Evolutionary conservation across 2,888 invertebrate genomes (phyloP), one percentile per base, ranked within the genome.

Genomic region (Andricus curvator): DNA sequence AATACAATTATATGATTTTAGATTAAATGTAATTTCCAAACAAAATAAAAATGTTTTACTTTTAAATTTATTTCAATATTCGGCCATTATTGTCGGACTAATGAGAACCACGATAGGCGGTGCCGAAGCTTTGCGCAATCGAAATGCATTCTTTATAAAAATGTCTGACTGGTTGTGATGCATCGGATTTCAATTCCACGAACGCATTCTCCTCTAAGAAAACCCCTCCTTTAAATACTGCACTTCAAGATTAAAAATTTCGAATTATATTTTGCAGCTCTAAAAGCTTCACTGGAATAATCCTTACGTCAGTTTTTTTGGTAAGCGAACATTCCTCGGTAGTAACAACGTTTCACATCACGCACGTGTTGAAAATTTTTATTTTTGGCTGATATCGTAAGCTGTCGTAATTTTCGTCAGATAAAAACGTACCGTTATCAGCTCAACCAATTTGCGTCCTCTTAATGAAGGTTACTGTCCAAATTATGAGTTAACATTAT

Each of bases 321-420:
- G 68, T 29, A 62, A 51, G 65, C 78, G 80, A 84, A 83, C 86
- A 86, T 84, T 86, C 81, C 80, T 22, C 67, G 65, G 81, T 84
- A 83, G 80, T 77, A 70, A 78, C 81, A 87, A 80, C 78, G 81
- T 62, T 48, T 65, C 79, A 85, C 25, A 25, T 82, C 82, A 85
- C 77, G 62, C 66, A 20, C 29, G 60, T 62, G 51, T 25, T 25
- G 22, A 22, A 29, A n/a, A 37, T 68, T 37, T 70, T 51, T 62
- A 79, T 70, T 64, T 67, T 62, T 67, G 33, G 62, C 29, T 22
- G 17, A 56, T 33, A 56, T 70, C 74, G 13, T 29, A 56, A 74
- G 74, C 74, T 56, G 20, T 56, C 56, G 56, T 33, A 74, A 74
- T 74, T 74, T 56, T n/a, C 13, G 13, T 74, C 51, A 48, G 56